phyloP scores from a whole-genome alignment of 2,888 invertebrate genomes.

The Plagodis pulveraria region DNA sequence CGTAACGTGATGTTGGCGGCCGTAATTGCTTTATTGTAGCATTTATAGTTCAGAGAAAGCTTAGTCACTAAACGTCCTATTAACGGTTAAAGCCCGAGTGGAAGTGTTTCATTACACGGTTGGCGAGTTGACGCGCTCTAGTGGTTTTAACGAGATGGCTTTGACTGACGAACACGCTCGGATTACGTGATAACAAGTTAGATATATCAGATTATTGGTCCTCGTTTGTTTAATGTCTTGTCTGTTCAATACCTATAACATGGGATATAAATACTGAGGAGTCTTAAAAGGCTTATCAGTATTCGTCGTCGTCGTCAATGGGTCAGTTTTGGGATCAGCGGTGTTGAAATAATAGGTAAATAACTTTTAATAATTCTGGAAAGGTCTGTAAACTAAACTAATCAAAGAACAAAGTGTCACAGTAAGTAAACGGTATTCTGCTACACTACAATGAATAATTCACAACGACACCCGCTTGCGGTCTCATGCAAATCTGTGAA shows the following conservation, averaged over 20 bases:
- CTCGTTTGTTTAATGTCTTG: conserved; percentile 32
- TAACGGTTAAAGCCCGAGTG: conserved; percentile 77
- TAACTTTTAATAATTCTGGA: conserved; percentile 45
- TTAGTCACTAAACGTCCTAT: conserved; percentile 69
- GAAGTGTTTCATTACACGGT: conserved; percentile 82
- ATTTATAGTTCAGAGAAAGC: conserved; percentile 61
- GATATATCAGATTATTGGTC: conserved; percentile 52
- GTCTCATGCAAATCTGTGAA: conserved; percentile 43
- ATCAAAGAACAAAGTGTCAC: conserved; percentile 45
- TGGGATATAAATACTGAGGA: too few species aligned
- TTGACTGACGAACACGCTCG: conserved; percentile 57
- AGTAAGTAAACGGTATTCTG: conserved; percentile 52
- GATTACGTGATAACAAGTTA: conserved; percentile 52
- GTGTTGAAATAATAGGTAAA: conserved; percentile 39
- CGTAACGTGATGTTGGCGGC: neutral
- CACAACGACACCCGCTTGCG: conserved; percentile 46
- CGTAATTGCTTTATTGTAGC: conserved; percentile 54
- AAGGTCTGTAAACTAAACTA: conserved; percentile 35
- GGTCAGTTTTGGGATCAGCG: neutral
- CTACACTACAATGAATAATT: conserved; percentile 59
- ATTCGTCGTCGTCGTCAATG: too few species aligned
- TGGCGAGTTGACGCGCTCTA: conserved; percentile 69
- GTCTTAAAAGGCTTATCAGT: too few species aligned
- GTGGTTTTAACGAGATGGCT: conserved; percentile 72
- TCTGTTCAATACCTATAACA: neutral